Evolutionary conservation across 2,113 vertebrate species (phyloP).

Genomic region (Charadrius vociferus): DNA sequence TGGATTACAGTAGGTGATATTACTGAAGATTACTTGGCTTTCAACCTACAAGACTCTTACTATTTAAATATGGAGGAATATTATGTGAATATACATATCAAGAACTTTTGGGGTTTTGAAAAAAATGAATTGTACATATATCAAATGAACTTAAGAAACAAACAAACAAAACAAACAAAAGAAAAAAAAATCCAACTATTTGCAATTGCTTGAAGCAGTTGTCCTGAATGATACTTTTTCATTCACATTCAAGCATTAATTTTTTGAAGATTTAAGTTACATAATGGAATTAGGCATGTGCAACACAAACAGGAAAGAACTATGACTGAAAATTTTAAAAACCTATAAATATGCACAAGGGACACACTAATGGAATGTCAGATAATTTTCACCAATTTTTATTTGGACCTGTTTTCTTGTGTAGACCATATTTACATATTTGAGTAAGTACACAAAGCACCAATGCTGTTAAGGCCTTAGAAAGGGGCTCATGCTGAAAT

Average conservation of each 20-base stretch:
- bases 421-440: constrained; percentile 97
- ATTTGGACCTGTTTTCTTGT: constrained; percentile 94
- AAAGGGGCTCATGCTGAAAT: constrained; percentile 83
- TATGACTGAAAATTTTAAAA: constrained; percentile 78
- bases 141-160: constrained; percentile 77
- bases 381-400: constrained; percentile 92
- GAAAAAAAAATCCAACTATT: constrained; percentile 55
- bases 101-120: constrained; percentile 80
- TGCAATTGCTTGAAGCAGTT: constrained; percentile 82
- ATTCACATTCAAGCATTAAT: constrained; percentile 85
- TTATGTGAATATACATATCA: constrained; percentile 87
- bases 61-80: constrained; percentile 86
- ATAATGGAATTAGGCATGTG: constrained; percentile 89
- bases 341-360: constrained; percentile 95
- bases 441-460: constrained; percentile 96
- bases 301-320: constrained; percentile 82
- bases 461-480: constrained; percentile 92
- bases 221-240: constrained; percentile 83
- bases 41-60: constrained; percentile 81
- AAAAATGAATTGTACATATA: constrained; percentile 82
- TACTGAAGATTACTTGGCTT: constrained; percentile 82
- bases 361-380: constrained; percentile 91
- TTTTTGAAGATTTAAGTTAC: constrained; percentile 88
- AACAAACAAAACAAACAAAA: constrained; percentile 23
- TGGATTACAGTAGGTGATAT: constrained; percentile 80